Evolutionary conservation across 2,797 vertebrate species (phyloP), one percentile per base, ranked within the genome.

Genomic region (Bradypodion pumilum): DNA sequence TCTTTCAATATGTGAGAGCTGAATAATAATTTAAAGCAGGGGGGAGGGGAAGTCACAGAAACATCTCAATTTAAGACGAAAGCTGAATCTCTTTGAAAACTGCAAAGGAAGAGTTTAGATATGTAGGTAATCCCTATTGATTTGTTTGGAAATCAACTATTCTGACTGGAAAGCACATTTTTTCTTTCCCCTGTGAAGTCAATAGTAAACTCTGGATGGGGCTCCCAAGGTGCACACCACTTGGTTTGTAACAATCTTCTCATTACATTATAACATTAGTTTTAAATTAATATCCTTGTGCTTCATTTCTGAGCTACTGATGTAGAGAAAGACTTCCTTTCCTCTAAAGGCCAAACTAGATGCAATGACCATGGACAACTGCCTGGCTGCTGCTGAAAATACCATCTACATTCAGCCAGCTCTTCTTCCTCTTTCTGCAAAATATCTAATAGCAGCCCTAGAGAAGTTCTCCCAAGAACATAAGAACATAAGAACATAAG

Each of bases 101-200:
- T 56, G 15, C 44, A 87, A 80, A 82, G 81, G 60, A 69, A 68
- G 70, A 89, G 87, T 68, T 77, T 32, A 81, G 80, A 88, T 72
- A 87, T 46, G 49, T 25, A 32, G 32, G 49, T 81, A 79, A n/a
- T 75, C 87, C 80, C 44, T 86, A 83, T 74, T 79, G 85, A 82
- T 56, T 68, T 69, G 63, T 68, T 82, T 62, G 60, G 76, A 79
- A 83, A 74, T 87, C 89, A 60, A 59, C 0, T 66, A 86, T 88
- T 88, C 85, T 83, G 80, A 82, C 72, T 59, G 32, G 88, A 73
- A 85, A 85, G 42, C 56, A 66, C 44, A 70, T 1, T 46, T 63
- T 83, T 89, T n/a, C 29, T 81, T n/a, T 69, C 46, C 78, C 32
- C 60, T 25, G 77, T 86, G 76, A 88, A 91, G 91, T 85, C 76